phyloP scores from a whole-genome alignment of 1,140 invertebrate species.

The Semibalanus balanoides region DNA sequence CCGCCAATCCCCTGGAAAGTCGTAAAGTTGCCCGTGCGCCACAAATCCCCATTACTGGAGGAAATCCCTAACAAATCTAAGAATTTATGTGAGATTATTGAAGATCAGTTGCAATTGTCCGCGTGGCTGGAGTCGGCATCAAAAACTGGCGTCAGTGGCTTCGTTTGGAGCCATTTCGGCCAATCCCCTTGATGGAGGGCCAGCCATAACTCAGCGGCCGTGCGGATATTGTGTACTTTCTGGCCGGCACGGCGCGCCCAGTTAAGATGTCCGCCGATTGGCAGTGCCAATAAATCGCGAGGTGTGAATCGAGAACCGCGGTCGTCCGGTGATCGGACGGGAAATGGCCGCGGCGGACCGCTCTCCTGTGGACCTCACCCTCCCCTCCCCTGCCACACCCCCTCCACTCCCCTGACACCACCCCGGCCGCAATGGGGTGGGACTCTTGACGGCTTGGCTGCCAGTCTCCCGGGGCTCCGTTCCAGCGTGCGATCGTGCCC shows the following conservation, averaged over 20 bases:
- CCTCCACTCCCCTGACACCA: no score
- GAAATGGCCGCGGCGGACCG: neutral
- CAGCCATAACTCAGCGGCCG: neutral
- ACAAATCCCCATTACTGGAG: neutral
- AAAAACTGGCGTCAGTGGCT: neutral
- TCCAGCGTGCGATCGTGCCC: no score
- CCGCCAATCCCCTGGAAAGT: neutral
- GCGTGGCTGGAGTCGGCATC: neutral
- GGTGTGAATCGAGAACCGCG: neutral
- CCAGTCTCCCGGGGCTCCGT: no score
- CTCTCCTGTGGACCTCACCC: neutral
- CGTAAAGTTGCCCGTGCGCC: neutral
- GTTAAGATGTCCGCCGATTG: neutral
- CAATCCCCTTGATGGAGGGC: neutral
- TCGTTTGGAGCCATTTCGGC: neutral
- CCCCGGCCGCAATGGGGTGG: no score
- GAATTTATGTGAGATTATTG: slow-evolving; percentile 2
- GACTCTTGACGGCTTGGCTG: no score
- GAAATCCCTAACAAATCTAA: slow-evolving; percentile 2
- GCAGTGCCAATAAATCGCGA: neutral
- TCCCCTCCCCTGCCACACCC: no score
- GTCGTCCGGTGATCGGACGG: neutral
- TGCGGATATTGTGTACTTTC: neutral
- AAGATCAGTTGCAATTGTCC: slow-evolving; percentile 2
- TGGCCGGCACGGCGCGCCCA: neutral